These are phyloP conservation scores for Parnassius apollo DNA, from an alignment of 2,888 invertebrate genomes.

Conservation along the genomic window DNA sequence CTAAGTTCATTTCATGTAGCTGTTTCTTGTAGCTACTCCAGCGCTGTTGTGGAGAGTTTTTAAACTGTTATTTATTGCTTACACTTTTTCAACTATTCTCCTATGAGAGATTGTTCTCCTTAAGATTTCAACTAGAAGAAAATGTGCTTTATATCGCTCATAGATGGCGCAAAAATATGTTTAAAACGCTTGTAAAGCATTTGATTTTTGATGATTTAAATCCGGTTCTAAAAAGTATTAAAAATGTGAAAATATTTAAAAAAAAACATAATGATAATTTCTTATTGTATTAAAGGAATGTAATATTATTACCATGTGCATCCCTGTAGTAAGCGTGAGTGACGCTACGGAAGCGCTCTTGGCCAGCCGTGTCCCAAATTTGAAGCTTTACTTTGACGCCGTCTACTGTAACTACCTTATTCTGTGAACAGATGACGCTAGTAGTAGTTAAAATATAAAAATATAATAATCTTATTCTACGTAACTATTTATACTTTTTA, in stretches of 20 bases:
- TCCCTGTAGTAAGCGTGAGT: slow-evolving; percentile 97
- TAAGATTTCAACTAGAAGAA: too few species aligned
- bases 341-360: slow-evolving; percentile 95
- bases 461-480: too few species aligned
- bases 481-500: too few species aligned
- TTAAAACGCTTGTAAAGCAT: too few species aligned
- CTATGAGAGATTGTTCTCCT: too few species aligned
- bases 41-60: too few species aligned
- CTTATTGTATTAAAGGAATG: slow-evolving; percentile 20
- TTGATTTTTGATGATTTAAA: neutral
- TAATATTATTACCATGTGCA: slow-evolving; percentile 87
- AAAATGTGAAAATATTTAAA: neutral
- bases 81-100: too few species aligned
- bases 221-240: neutral
- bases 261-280: neutral
- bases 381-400: slow-evolving; percentile 95
- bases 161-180: slow-evolving; percentile 5
- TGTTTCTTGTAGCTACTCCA: too few species aligned
- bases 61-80: too few species aligned
- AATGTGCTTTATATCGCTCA: too few species aligned
- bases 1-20: too few species aligned
- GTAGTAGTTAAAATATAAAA: slow-evolving; percentile 37
- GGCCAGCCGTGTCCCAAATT: slow-evolving; percentile 98
- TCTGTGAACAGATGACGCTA: slow-evolving; percentile 83
- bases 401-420: slow-evolving; percentile 91